These are phyloP conservation scores for Mallotus villosus DNA, from an alignment of 2,797 vertebrate genomes.

Conservation along the genomic window DNA sequence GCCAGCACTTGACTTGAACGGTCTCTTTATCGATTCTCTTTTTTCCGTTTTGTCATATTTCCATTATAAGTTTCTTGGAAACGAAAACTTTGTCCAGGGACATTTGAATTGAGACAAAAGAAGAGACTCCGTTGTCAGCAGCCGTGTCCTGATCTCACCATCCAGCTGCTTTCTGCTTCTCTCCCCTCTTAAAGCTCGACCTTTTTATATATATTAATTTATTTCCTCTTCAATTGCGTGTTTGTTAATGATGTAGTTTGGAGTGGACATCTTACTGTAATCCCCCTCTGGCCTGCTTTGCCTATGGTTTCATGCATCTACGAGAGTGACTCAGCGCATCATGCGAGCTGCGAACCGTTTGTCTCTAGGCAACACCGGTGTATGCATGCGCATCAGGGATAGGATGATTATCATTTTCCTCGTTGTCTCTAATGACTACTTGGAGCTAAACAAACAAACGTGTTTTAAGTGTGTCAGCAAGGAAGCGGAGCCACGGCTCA, in stretches of 20 bases:
- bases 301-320: constrained; percentile 44
- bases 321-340: constrained; percentile 58
- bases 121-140: background rate
- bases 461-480: background rate
- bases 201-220: background rate
- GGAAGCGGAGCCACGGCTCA: background rate
- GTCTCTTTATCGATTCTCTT: background rate
- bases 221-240: constrained; percentile 10
- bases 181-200: background rate
- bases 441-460: constrained; percentile 8
- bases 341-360: constrained; percentile 12
- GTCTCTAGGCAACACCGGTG: constrained; percentile 59
- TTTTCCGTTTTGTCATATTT: background rate
- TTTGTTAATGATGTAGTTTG: constrained; percentile 40
- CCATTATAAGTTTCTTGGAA: background rate
- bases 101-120: background rate
- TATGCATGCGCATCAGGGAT: constrained; percentile 41
- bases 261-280: constrained; percentile 49
- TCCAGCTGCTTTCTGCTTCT: background rate
- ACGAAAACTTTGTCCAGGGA: background rate
- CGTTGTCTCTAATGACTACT: constrained; percentile 27
- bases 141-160: constrained; percentile 1
- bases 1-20: constrained; percentile 9
- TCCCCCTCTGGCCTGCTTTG: constrained; percentile 47
- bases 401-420: constrained; percentile 20